Conservation (phyloP, 2,888 invertebrate species). For the Trissolcus japonicus region DNA sequence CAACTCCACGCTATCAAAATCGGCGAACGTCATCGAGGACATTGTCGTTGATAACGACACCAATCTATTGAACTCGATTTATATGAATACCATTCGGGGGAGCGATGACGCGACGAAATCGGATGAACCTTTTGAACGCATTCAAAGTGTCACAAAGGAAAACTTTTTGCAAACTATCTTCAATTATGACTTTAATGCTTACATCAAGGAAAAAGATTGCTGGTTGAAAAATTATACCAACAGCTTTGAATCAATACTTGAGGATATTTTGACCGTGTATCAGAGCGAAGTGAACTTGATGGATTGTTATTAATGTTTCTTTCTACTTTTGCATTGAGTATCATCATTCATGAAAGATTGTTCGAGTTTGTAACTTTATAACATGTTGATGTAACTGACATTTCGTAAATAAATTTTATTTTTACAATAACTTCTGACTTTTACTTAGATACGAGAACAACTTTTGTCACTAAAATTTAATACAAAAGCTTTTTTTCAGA, state of each 20-base stretch:
- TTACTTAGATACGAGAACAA: background rate
- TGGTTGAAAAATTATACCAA: slow-evolving; percentile 84
- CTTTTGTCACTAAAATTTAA: background rate
- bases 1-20: slow-evolving; percentile 59
- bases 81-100: slow-evolving; percentile 77
- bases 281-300: slow-evolving; percentile 80
- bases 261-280: slow-evolving; percentile 84
- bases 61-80: slow-evolving; percentile 80
- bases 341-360: too few species aligned
- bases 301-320: slow-evolving; percentile 82
- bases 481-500: too few species aligned
- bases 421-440: too few species aligned
- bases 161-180: slow-evolving; percentile 80
- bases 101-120: slow-evolving; percentile 64
- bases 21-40: slow-evolving; percentile 81
- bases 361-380: background rate
- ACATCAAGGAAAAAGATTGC: slow-evolving; percentile 80
- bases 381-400: background rate
- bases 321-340: background rate
- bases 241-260: slow-evolving; percentile 83
- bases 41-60: slow-evolving; percentile 82
- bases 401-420: too few species aligned
- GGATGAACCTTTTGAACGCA: slow-evolving; percentile 70
- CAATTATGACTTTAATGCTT: slow-evolving; percentile 79
- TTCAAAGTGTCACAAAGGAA: slow-evolving; percentile 76